Evolutionary conservation across 2,113 vertebrate species (phyloP), one percentile per base, ranked within the genome.

Genomic region (Athene noctua): DNA sequence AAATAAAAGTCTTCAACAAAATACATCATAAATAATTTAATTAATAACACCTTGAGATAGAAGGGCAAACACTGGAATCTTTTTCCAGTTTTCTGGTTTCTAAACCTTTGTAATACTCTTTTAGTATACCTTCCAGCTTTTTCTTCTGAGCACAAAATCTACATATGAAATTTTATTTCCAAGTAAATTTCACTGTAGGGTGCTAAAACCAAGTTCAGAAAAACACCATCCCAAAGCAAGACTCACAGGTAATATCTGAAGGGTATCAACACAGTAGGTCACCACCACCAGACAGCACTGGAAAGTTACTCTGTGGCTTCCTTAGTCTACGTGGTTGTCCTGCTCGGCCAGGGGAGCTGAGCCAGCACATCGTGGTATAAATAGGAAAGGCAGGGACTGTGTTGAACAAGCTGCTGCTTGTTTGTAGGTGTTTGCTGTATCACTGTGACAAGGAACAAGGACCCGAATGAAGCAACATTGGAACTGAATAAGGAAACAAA

Each of bases 341-440:
- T 9, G 44, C 29, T 42, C 1, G 0, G 36, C 10, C 10, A 0
- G n/a, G 40, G 22, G 6, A 71, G 26, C 70, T 0, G 0, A 88
- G 57, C 34, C 66, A 67, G 55, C 36, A 58, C 5, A 10, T 0
- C 0, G 2, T 19, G 23, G 65, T n/a, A 1, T 58, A 46, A 75
- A n/a, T 27, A 40, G 54, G 40, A 80, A 77, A 82, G 2, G 2
- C 30, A 59, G n/a, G 36, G 63, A 73, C 63, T 19, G 26, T 34
- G 55, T 49, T 78, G 40, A 51, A 63, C 34, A 65, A 88, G 40
- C n/a, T 73, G 36, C 34, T 57, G 63, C 29, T 57, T 88, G 83
- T n/a, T 87, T 57, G 20, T 15, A 13, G 40, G 75, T 46, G 52
- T 71, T 93, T 77, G n/a, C 42, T 83, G 27, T 51, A 62, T 57